phyloP scores from a whole-genome alignment of 2,888 invertebrate genomes.

The Tinea pellionella region DNA sequence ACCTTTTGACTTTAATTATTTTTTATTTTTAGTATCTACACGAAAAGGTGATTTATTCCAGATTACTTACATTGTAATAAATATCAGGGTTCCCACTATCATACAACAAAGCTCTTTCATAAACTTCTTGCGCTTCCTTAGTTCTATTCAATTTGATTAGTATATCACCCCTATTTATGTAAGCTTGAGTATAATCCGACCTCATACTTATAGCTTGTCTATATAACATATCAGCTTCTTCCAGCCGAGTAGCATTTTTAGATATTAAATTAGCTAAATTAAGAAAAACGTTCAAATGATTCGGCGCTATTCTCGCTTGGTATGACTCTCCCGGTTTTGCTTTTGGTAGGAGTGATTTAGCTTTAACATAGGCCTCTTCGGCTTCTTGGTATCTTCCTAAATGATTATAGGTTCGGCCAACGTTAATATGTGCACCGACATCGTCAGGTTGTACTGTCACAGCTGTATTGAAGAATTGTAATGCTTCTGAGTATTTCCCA shows the following conservation, averaged over 20 bases:
- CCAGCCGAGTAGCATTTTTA: conserved; percentile 88
- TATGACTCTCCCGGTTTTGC: conserved; percentile 95
- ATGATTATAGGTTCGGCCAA: conserved; percentile 94
- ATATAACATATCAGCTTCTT: conserved; percentile 94
- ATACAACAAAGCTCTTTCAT: conserved; percentile 91
- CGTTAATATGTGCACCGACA: conserved; percentile 97
- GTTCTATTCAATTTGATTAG: conserved; percentile 94
- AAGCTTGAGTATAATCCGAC: conserved; percentile 95
- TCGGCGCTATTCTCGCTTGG: conserved; percentile 95
- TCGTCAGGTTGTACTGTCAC: conserved; percentile 95
- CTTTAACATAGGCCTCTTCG: conserved; percentile 91
- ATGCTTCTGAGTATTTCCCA: conserved; percentile 77
- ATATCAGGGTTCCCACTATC: conserved; percentile 95
- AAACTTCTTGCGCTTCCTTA: conserved; percentile 93
- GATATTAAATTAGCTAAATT: conserved; percentile 95
- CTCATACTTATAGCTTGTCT: conserved; percentile 97
- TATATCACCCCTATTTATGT: conserved; percentile 97
- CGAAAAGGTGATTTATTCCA: no score
- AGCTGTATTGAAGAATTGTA: conserved; percentile 92
- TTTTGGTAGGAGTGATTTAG: conserved; percentile 89
- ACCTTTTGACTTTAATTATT: no score
- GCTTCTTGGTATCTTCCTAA: conserved; percentile 81
- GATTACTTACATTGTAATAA: conserved; percentile 88
- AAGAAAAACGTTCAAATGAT: conserved; percentile 94
- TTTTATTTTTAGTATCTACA: no score